Evolutionary conservation across 2,888 invertebrate genomes (phyloP).

Genomic region (Hylaea fasciaria): DNA sequence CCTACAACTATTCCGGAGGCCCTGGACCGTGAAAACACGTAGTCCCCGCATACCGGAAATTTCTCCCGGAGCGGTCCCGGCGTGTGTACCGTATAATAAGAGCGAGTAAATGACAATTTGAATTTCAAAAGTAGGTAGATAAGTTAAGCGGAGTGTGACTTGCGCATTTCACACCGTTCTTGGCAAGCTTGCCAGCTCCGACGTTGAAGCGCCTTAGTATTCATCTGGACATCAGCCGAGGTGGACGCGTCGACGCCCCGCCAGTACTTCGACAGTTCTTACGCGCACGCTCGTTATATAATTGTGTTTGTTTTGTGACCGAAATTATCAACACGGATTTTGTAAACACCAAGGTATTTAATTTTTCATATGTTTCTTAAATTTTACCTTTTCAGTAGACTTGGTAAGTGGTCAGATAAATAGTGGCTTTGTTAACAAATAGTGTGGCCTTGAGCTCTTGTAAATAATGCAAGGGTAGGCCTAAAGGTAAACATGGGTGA

Average conservation of each 20-base stretch:
- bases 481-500: constrained; percentile 40
- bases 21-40: constrained; percentile 53
- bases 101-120: constrained; percentile 72
- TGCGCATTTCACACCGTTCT: constrained; percentile 80
- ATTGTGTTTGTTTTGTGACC: constrained; percentile 75
- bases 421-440: constrained; percentile 25
- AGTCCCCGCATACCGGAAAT: constrained; percentile 56
- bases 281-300: constrained; percentile 77
- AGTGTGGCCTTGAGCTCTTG: constrained; percentile 33
- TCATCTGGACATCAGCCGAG: constrained; percentile 51
- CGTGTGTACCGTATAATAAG: constrained; percentile 67
- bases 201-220: constrained; percentile 72
- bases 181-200: constrained; percentile 61
- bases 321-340: constrained; percentile 39
- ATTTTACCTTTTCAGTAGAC: not conserved
- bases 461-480: constrained; percentile 43
- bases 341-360: constrained; percentile 37
- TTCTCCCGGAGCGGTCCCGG: constrained; percentile 52
- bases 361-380: constrained; percentile 10
- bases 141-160: constrained; percentile 78
- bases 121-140: constrained; percentile 76
- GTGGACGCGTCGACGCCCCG: constrained; percentile 54
- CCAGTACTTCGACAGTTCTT: constrained; percentile 62
- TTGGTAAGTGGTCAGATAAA: constrained; percentile 23
- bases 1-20: constrained; percentile 41